phyloP scores from a whole-genome alignment of 2,797 vertebrate genomes.

The Eurystomus glaucurus region DNA sequence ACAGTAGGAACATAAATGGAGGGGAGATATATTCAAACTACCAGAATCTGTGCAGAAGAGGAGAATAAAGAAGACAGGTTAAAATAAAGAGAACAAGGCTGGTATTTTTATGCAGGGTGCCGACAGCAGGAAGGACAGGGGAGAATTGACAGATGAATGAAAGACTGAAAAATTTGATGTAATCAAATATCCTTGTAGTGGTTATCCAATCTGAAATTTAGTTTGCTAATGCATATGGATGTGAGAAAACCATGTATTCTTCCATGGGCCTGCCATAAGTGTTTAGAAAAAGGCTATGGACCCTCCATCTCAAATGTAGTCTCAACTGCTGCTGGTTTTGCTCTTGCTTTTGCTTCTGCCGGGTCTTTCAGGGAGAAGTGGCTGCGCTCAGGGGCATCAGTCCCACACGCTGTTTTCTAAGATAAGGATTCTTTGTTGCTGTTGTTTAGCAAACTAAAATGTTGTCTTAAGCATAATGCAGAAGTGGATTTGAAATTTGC shows the following conservation, averaged over 20 bases:
- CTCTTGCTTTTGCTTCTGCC: neutral
- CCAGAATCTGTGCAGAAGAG: neutral
- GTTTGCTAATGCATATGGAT: neutral
- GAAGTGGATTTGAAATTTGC: neutral
- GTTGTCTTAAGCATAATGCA: neutral
- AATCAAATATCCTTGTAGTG: neutral
- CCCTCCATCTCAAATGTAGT: neutral
- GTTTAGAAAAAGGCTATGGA: neutral
- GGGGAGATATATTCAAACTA: neutral
- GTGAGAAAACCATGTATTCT: neutral
- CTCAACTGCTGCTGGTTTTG: neutral
- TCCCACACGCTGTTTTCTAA: rapidly evolving
- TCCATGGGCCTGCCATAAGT: neutral
- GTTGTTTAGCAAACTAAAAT: neutral
- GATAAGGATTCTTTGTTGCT: neutral
- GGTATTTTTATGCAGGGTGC: neutral
- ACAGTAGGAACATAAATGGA: neutral
- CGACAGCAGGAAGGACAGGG: neutral
- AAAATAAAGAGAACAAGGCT: neutral
- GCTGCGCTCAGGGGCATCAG: rapidly evolving
- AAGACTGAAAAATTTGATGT: neutral
- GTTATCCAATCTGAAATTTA: neutral
- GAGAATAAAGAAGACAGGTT: neutral
- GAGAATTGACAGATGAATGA: neutral
- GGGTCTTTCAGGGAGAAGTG: neutral